Evolutionary conservation across 1,140 invertebrate species (phyloP).

Genomic region (Lasioglossum albipes): DNA sequence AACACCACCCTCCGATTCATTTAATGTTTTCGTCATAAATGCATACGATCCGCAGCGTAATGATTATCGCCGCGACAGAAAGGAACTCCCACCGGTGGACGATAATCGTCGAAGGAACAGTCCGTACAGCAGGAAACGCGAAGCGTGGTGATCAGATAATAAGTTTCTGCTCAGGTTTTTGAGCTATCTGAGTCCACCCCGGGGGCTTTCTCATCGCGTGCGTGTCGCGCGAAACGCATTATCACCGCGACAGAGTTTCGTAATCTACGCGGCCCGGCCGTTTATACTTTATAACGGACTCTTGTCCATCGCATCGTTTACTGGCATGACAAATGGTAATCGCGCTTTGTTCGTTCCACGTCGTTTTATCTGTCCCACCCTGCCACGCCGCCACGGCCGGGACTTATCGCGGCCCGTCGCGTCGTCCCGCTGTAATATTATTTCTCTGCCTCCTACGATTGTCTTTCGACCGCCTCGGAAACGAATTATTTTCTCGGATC

Average conservation of each 20-base stretch:
- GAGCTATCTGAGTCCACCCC: constrained; percentile 3
- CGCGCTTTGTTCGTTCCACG: constrained; percentile 56
- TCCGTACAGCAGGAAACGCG: too few species aligned
- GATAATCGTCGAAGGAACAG: background rate
- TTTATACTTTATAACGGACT: constrained; percentile 59
- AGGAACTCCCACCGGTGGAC: too few species aligned
- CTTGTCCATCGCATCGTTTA: constrained; percentile 59
- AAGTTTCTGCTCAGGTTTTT: constrained; percentile 5
- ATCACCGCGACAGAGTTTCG: constrained; percentile 59
- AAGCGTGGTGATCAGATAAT: constrained; percentile 34
- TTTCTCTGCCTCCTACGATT: constrained; percentile 58
- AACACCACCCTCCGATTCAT: too few species aligned
- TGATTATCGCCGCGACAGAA: too few species aligned
- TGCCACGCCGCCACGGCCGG: constrained; percentile 26
- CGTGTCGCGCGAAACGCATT: constrained; percentile 62
- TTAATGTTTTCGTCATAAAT: too few species aligned
- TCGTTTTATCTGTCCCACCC: constrained; percentile 50
- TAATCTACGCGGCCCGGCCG: constrained; percentile 56
- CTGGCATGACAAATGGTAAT: constrained; percentile 65
- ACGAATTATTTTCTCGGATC: too few species aligned
- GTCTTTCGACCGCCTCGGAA: constrained; percentile 37
- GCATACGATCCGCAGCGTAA: too few species aligned
- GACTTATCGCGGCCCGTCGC: constrained; percentile 46
- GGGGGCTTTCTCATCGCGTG: constrained; percentile 9
- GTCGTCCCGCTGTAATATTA: constrained; percentile 50